A percentile compares a stretch with the other conserved stretches of the same genome.
These are phyloP conservation scores for Caenorhabditis uteleia DNA, from an alignment of 2,888 invertebrate genomes.

Conservation along the genomic window DNA sequence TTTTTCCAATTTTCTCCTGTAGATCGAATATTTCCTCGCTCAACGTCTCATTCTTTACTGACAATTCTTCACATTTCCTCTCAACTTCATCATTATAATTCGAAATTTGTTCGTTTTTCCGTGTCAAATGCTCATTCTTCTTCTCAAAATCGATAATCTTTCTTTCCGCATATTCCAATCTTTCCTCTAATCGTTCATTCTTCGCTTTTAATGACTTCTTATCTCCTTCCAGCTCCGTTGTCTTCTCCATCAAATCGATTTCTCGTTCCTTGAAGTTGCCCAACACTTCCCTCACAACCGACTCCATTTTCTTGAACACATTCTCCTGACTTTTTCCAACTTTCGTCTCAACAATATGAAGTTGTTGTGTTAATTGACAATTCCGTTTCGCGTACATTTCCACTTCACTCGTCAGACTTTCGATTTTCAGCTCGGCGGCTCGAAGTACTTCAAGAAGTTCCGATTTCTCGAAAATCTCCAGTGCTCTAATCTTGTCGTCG, in stretches of 20 bases:
- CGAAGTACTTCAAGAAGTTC: conserved; percentile 12
- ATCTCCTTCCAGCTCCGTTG: conserved; percentile 2
- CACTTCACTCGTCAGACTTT: conserved; percentile 19
- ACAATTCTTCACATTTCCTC: too few species aligned
- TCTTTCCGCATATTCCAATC: background rate
- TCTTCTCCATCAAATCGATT: conserved; percentile 7
- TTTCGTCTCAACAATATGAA: conserved; percentile 17
- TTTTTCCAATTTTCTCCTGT: conserved; percentile 7
- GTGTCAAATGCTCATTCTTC: background rate
- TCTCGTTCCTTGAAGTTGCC: conserved; percentile 24
- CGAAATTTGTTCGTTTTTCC: background rate
- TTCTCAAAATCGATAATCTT: conserved; percentile 2
- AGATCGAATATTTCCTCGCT: conserved; percentile 8
- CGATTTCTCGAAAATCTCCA: conserved; percentile 2
- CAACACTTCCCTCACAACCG: conserved; percentile 8
- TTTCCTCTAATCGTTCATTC: background rate
- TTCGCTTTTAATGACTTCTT: background rate
- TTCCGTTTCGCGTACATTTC: conserved; percentile 6
- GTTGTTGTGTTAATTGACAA: conserved; percentile 12
- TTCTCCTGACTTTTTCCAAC: conserved; percentile 18
- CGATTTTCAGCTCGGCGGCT: background rate
- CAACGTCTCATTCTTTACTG: conserved; percentile 6
- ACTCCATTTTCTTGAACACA: conserved; percentile 24
- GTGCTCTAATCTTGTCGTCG: conserved; percentile 15
- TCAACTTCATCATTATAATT: background rate